These are phyloP conservation scores for Hyposmocoma kahamanoa DNA, from an alignment of 1,140 invertebrate genomes.

Conservation along the genomic window DNA sequence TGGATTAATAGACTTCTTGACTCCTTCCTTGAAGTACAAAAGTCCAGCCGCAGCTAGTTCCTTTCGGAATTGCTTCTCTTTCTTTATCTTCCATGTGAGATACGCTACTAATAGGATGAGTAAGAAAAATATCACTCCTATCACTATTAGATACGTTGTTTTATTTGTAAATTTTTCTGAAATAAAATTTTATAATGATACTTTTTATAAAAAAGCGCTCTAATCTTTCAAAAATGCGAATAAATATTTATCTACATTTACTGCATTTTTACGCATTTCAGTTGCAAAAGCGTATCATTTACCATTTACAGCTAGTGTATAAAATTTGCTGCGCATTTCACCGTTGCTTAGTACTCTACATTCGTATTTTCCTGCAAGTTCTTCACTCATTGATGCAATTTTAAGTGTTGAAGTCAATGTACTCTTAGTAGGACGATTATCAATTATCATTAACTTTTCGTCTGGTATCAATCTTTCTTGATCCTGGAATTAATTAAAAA, in stretches of 20 bases:
- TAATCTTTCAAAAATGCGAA: too few species aligned
- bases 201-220: not conserved
- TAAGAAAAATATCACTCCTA: conserved; percentile 62
- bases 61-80: conserved; percentile 77
- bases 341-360: conserved; percentile 29
- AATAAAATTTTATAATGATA: not conserved
- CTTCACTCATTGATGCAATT: conserved; percentile 21
- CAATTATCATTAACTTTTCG: too few species aligned
- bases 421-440: too few species aligned
- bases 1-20: conserved; percentile 88
- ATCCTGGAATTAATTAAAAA: too few species aligned
- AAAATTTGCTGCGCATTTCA: conserved; percentile 14
- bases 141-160: conserved; percentile 37
- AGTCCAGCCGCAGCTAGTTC: conserved; percentile 80
- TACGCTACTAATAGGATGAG: conserved; percentile 73
- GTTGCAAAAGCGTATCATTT: conserved; percentile 7
- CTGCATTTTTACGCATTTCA: too few species aligned
- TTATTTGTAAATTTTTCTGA: conserved; percentile 27
- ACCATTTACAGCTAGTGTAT: conserved; percentile 39
- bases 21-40: conserved; percentile 86
- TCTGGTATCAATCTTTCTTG: too few species aligned
- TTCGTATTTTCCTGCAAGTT: conserved; percentile 44
- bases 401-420: not conserved
- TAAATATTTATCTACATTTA: too few species aligned
- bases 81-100: conserved; percentile 73